Conservation (phyloP, 1,140 invertebrate genomes). For the Halictus rubicundus region DNA sequence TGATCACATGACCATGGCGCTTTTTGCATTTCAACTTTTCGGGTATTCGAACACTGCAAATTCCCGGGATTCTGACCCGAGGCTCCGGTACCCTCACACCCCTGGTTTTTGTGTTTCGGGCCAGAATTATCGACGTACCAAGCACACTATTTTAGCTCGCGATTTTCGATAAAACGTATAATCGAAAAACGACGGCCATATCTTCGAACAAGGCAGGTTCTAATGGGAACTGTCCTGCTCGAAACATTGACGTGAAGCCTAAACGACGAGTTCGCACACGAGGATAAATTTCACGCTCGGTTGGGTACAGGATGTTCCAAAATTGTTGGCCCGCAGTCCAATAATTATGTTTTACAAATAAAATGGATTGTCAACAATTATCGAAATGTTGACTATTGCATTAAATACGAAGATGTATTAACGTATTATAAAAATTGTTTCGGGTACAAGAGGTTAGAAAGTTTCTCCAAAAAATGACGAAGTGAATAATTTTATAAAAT, state of each 20-base stretch:
- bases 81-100: no score
- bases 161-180: conserved; percentile 2
- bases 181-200: neutral
- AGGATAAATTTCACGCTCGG: neutral
- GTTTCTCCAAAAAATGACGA: no score
- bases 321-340: neutral
- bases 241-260: neutral
- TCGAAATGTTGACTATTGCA: no score
- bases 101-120: no score
- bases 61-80: no score
- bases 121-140: neutral
- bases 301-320: neutral
- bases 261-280: neutral
- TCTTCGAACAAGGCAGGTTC: neutral
- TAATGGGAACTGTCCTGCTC: neutral
- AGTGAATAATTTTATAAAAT: no score
- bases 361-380: neutral
- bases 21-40: no score
- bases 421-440: no score
- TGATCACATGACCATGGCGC: no score
- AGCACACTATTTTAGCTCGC: neutral
- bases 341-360: neutral
- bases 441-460: no score
- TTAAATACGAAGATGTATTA: no score
- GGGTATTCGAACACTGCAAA: no score